Evolutionary conservation across 92 coral and sea anemone genomes (phyloP).

Genomic region (Virgularia gustaviana): DNA sequence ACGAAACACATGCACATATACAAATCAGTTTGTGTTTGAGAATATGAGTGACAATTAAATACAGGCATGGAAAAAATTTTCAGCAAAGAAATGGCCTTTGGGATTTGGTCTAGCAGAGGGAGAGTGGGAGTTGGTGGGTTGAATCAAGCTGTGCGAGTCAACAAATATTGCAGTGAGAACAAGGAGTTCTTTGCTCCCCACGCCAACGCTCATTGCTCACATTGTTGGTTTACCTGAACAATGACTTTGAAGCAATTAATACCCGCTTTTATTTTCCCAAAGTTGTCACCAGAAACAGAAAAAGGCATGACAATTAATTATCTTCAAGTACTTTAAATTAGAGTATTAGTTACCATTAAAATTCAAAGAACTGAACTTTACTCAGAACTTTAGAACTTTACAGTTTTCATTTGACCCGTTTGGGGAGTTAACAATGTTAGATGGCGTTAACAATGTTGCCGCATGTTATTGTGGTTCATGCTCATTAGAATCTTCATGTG

Average conservation of each 20-base stretch:
- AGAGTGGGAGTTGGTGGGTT: slow-evolving; percentile 18
- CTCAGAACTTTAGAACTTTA: too few relatives aligned
- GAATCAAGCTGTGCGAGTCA: slow-evolving; percentile 33
- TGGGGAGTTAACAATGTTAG: too few relatives aligned
- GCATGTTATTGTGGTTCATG: too few relatives aligned
- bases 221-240: slow-evolving; percentile 14
- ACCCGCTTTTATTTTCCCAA: slow-evolving; percentile 37
- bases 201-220: slow-evolving; percentile 24
- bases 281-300: not conserved
- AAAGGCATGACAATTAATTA: slow-evolving; percentile 34
- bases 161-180: slow-evolving; percentile 9
- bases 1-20: too few relatives aligned
- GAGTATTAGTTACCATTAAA: too few relatives aligned
- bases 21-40: slow-evolving; percentile 8
- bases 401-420: too few relatives aligned
- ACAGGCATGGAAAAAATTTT: slow-evolving; percentile 16
- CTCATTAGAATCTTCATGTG: too few relatives aligned
- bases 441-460: too few relatives aligned
- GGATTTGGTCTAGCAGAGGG: slow-evolving; percentile 27
- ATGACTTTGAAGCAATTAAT: slow-evolving; percentile 7
- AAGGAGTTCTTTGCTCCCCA: slow-evolving; percentile 17
- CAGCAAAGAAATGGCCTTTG: slow-evolving; percentile 19
- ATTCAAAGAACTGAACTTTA: too few relatives aligned
- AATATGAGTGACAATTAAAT: slow-evolving; percentile 30
- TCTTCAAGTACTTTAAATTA: too few relatives aligned